phyloP scores from a whole-genome alignment of 2,113 vertebrate species.

The Aleadryas rufinucha region DNA sequence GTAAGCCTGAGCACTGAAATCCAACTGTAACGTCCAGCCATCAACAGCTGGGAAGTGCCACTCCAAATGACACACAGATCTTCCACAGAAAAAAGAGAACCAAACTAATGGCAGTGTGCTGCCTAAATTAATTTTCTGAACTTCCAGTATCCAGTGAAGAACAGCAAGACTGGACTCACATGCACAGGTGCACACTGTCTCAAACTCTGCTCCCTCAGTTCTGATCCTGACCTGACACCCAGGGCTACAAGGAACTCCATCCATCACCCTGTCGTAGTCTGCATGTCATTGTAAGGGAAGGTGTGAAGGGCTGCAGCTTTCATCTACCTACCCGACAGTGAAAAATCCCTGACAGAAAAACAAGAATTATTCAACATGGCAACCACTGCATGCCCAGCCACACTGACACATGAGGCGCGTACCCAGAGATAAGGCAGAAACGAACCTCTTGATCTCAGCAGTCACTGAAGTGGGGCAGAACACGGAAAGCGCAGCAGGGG shows the following conservation, averaged over 20 bases:
- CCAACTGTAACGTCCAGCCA: background rate
- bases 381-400: background rate
- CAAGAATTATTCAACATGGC: background rate
- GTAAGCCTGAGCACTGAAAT: background rate
- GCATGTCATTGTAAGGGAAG: fast-evolving
- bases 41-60: background rate
- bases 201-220: background rate
- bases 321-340: background rate
- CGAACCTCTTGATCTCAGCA: background rate
- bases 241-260: background rate
- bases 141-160: background rate
- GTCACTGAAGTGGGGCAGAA: background rate
- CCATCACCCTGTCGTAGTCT: fast-evolving
- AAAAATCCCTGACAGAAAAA: background rate
- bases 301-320: no score
- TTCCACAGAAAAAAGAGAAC: background rate
- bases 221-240: background rate
- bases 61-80: background rate
- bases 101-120: background rate
- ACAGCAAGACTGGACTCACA: background rate
- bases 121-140: background rate
- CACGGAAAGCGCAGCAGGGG: background rate
- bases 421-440: background rate
- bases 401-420: background rate
- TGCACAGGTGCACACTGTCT: background rate